A percentile compares a stretch with the other conserved stretches of the same genome.
Conservation (phyloP, 2,797 vertebrate species). For the Eleutherodactylus coqui region DNA sequence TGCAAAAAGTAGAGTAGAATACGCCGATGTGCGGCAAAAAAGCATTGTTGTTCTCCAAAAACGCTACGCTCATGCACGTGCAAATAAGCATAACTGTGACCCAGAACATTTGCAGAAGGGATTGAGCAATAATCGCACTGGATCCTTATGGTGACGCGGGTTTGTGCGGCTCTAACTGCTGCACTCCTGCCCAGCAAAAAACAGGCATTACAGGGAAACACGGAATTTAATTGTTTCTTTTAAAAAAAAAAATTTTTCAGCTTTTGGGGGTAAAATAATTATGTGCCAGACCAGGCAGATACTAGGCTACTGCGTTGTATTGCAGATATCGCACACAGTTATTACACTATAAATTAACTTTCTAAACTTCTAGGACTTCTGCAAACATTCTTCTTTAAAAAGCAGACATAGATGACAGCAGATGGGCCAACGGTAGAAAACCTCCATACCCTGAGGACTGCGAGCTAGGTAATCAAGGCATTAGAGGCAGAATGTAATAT, state of each 20-base stretch:
- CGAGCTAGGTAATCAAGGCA: neutral
- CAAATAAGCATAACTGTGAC: too few species aligned
- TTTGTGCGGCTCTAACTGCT: too few species aligned
- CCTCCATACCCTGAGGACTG: too few species aligned
- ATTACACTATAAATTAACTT: neutral
- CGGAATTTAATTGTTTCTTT: neutral
- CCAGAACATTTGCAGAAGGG: too few species aligned
- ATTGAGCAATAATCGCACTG: too few species aligned
- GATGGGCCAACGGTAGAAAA: neutral
- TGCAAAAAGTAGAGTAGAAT: too few species aligned
- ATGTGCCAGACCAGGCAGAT: neutral
- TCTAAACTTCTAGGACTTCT: neutral
- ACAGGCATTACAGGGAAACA: neutral
- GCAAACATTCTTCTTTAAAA: neutral
- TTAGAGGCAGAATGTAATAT: too few species aligned
- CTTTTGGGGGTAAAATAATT: neutral
- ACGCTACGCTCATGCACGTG: too few species aligned
- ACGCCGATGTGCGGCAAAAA: too few species aligned
- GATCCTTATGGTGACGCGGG: too few species aligned
- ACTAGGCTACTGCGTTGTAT: neutral
- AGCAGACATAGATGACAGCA: neutral
- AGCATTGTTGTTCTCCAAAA: too few species aligned
- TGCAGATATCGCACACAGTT: neutral
- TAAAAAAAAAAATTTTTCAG: neutral
- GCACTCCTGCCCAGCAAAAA: neutral